Evolutionary conservation across 2,888 invertebrate species (phyloP).

Genomic region (Eustalomyia histrio): DNA sequence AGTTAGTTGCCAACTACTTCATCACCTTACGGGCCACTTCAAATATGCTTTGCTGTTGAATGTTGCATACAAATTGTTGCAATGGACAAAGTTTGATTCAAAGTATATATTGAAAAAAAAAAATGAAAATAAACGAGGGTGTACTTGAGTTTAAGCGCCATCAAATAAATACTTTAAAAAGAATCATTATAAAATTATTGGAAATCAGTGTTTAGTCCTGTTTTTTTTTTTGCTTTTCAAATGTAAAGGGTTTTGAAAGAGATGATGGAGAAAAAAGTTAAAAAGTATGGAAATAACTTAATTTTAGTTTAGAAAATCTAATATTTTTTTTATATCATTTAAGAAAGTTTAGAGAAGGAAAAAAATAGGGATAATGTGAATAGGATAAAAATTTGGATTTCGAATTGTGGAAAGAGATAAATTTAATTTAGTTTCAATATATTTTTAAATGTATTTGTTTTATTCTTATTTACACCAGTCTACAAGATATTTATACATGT

Average conservation of each 20-base stretch:
- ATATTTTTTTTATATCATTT: no score
- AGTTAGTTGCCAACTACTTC: constrained; percentile 41
- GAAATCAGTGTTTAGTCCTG: constrained; percentile 25
- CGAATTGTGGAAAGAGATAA: no score
- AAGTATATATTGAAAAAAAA: background rate
- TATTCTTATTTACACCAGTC: background rate
- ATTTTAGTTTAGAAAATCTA: background rate
- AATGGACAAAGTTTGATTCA: constrained; percentile 52
- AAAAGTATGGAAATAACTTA: background rate
- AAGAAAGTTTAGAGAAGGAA: no score
- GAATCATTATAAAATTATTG: constrained; percentile 51
- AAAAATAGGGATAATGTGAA: no score
- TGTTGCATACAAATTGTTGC: constrained; percentile 21
- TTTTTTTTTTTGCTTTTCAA: background rate
- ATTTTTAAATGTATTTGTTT: no score
- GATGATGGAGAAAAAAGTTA: background rate
- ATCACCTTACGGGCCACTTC: constrained; percentile 54
- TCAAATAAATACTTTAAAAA: constrained; percentile 22
- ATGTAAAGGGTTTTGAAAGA: background rate
- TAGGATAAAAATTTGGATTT: no score
- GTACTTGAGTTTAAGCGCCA: constrained; percentile 56
- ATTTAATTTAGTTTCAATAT: no score
- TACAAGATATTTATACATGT: background rate
- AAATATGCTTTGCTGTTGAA: constrained; percentile 17
- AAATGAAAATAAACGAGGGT: constrained; percentile 2